Evolutionary conservation across 2,888 invertebrate genomes (phyloP).

Genomic region (Beris morrisii): DNA sequence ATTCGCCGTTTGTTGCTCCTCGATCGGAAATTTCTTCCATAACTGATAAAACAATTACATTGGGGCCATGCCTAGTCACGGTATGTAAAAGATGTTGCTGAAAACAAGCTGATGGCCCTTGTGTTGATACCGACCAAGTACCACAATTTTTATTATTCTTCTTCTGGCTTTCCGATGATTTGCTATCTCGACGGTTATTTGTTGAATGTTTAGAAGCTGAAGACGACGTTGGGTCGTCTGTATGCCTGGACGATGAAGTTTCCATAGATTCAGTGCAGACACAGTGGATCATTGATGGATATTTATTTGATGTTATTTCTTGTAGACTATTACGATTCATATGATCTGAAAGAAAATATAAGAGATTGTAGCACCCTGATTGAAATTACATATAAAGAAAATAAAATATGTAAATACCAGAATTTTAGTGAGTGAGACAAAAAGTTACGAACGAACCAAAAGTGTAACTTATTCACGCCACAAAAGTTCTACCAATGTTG

Average conservation of each 20-base stretch:
- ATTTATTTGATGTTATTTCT: neutral
- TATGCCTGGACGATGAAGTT: neutral
- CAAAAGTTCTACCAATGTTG: no score
- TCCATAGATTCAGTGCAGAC: neutral
- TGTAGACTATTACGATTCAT: neutral
- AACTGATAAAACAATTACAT: neutral
- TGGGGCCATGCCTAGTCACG: neutral
- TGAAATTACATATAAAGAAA: no score
- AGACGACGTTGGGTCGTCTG: no score
- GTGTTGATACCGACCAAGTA: conserved; percentile 15
- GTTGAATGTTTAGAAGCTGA: neutral
- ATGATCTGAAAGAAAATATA: no score
- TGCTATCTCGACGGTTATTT: neutral
- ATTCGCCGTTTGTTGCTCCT: neutral
- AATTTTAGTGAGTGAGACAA: no score
- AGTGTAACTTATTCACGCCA: no score
- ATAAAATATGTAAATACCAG: no score
- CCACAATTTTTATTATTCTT: neutral
- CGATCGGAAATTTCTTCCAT: no score
- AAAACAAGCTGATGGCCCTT: neutral
- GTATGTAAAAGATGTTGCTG: neutral
- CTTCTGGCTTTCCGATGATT: neutral
- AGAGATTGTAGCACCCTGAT: no score
- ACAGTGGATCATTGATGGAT: neutral
- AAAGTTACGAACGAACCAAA: no score